Evolutionary conservation across 2,797 vertebrate genomes (phyloP), one percentile per base, ranked within the genome.

Genomic region (Chelon auratus): DNA sequence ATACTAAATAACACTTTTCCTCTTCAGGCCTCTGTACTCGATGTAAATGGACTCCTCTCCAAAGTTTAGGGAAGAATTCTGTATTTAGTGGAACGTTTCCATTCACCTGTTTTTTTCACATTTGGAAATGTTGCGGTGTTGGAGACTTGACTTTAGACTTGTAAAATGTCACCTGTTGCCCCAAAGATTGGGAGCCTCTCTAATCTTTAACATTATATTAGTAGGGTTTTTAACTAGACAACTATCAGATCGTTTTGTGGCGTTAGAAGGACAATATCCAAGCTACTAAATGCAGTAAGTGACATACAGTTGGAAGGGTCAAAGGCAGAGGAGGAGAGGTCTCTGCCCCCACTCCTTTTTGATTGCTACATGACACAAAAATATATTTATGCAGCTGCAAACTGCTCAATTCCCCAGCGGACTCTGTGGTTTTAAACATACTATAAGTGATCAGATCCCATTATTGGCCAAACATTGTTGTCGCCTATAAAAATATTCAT

Each of bases 341-440:
- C 22, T 22, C 22, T 22, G 22, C 22, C 22, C 22, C 22, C 22
- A 39, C 14, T 66, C 54, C 42, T 18, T 39, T 51, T 43, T 18
- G 43, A 56, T 77, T 81, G 24, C 24, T 62, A 48, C 47, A 65
- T 48, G 22, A 22, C 43, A 61, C 62, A 79, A 54, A 71, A 68
- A 60, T 60, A 15, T 86, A 78, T 87, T 86, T 82, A 80, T 62
- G 60, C 80, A 78, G 82, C 79, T 84, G 78, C 65, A 72, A 79
- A 54, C 56, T 5, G 40, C 63, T 57, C 62, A 78, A 65, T 81
- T 86, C 73, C 79, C 77, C 55, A 8, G 71, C 37, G 73, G 73
- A 78, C 79, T 61, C 75, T 82, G 80, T 66, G 87, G 86, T 89
- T 78, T 62, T 62, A 68, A 1, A 58, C 58, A 45, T n/a, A 63